Conservation (phyloP, 2,888 invertebrate genomes). For the Tetragonula carbonaria region DNA sequence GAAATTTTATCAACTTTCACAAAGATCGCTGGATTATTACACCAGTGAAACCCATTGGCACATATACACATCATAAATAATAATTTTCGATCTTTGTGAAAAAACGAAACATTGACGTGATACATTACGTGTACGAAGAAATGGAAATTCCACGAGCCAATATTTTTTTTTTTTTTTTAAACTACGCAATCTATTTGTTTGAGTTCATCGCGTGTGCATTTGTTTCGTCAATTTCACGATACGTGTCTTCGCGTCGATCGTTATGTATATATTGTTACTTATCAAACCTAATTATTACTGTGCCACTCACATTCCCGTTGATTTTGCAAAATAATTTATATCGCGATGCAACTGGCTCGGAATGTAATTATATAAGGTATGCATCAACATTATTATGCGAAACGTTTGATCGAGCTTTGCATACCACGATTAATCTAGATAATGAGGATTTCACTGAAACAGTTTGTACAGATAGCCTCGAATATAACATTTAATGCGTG, state of each 20-base stretch:
- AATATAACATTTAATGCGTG: conserved; percentile 2
- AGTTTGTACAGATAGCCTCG: not conserved
- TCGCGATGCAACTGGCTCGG: conserved; percentile 1
- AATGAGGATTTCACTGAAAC: conserved; percentile 26
- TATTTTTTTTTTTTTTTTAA: not conserved
- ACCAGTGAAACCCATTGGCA: not conserved
- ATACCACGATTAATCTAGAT: conserved; percentile 22
- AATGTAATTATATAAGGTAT: conserved; percentile 35
- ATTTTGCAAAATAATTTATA: conserved; percentile 23
- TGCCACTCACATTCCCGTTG: conserved; percentile 1
- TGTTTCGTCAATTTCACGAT: not conserved
- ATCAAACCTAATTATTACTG: conserved; percentile 14
- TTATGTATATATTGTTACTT: not conserved
- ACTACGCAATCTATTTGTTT: not conserved
- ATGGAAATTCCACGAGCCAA: not conserved
- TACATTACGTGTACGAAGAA: not conserved
- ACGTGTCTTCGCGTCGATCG: not conserved
- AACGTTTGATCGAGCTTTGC: conserved; percentile 19
- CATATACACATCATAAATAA: not conserved
- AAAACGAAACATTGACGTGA: not conserved
- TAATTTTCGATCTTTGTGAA: not conserved
- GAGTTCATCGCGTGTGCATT: not conserved
- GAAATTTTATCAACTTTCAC: not conserved
- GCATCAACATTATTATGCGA: conserved; percentile 26
- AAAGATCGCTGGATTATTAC: not conserved